Conservation (phyloP, 2,888 invertebrate species). For the Cyaniris semiargus region DNA sequence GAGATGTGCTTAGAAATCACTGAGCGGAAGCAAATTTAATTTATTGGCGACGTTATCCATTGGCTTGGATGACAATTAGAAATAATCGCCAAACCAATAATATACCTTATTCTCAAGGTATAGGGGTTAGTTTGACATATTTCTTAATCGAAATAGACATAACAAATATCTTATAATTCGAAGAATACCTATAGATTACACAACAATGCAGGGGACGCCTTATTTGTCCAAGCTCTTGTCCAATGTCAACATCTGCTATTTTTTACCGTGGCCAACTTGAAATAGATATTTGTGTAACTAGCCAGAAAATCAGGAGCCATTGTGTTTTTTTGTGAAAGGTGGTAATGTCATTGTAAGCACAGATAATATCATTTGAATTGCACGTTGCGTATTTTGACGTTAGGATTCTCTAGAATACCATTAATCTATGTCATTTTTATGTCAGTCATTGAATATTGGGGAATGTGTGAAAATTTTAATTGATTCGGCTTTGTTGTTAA, state of each 20-base stretch:
- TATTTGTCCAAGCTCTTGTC: conserved; percentile 61
- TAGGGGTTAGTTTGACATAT: conserved; percentile 43
- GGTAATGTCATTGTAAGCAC: conserved; percentile 60
- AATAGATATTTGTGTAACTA: conserved; percentile 77
- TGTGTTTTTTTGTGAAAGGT: conserved; percentile 58
- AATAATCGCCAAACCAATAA: conserved; percentile 39
- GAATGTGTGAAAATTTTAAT: not conserved
- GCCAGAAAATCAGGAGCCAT: conserved; percentile 75
- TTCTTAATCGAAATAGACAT: conserved; percentile 71
- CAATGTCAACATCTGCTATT: conserved; percentile 74
- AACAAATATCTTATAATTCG: conserved; percentile 79
- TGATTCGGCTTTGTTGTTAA: not conserved
- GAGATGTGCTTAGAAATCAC: conserved; percentile 73
- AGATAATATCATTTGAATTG: conserved; percentile 52
- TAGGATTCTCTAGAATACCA: conserved; percentile 34
- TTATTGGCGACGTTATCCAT: conserved; percentile 73
- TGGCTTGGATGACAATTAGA: conserved; percentile 72
- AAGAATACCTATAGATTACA: conserved; percentile 72
- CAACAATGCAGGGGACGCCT: conserved; percentile 68
- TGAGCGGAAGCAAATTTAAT: conserved; percentile 78
- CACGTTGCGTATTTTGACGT: conserved; percentile 56
- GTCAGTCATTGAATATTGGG: not conserved
- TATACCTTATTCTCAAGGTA: conserved; percentile 40
- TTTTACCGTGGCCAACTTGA: conserved; percentile 65
- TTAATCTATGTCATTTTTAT: conserved; percentile 6